A percentile compares a stretch with the other conserved stretches of the same genome.
These are phyloP conservation scores for Drymonia ruficornis DNA, from an alignment of 2,888 invertebrate species.

Conservation along the genomic window DNA sequence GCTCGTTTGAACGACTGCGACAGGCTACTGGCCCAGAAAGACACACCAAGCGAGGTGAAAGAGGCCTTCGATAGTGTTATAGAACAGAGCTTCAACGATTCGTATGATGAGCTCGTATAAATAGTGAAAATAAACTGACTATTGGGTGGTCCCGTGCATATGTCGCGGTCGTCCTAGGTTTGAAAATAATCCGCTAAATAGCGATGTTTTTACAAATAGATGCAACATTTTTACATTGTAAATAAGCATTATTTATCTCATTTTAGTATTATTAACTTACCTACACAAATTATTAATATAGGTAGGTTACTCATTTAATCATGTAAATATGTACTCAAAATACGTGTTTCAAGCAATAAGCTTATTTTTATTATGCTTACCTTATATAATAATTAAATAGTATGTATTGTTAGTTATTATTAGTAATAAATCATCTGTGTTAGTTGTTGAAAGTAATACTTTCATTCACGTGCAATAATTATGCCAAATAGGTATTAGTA, in stretches of 20 bases:
- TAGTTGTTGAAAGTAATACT: slow-evolving; percentile 40
- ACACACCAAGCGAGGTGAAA: slow-evolving; percentile 53
- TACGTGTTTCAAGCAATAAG: slow-evolving; percentile 80
- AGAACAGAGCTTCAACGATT: slow-evolving; percentile 69
- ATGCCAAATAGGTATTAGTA: slow-evolving; percentile 13
- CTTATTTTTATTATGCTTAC: slow-evolving; percentile 30
- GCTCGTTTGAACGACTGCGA: slow-evolving; percentile 76
- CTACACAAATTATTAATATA: neutral
- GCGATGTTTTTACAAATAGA: slow-evolving; percentile 14
- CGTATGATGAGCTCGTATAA: slow-evolving; percentile 69
- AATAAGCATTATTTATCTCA: slow-evolving; percentile 14
- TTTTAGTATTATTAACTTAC: neutral
- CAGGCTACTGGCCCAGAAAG: slow-evolving; percentile 69
- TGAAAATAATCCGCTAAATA: slow-evolving; percentile 13
- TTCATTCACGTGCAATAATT: slow-evolving; percentile 42
- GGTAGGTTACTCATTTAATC: neutral
- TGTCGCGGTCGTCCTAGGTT: slow-evolving; percentile 33
- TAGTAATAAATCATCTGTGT: slow-evolving; percentile 11
- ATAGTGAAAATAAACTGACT: neutral
- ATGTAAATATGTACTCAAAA: slow-evolving; percentile 44
- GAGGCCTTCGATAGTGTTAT: slow-evolving; percentile 66
- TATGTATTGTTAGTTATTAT: slow-evolving; percentile 18
- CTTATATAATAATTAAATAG: slow-evolving; percentile 15
- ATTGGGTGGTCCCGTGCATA: slow-evolving; percentile 20
- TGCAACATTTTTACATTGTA: slow-evolving; percentile 22